Evolutionary conservation across 2,797 vertebrate genomes (phyloP), one percentile per base, ranked within the genome.

Genomic region (Dendrocincla tyrannina): DNA sequence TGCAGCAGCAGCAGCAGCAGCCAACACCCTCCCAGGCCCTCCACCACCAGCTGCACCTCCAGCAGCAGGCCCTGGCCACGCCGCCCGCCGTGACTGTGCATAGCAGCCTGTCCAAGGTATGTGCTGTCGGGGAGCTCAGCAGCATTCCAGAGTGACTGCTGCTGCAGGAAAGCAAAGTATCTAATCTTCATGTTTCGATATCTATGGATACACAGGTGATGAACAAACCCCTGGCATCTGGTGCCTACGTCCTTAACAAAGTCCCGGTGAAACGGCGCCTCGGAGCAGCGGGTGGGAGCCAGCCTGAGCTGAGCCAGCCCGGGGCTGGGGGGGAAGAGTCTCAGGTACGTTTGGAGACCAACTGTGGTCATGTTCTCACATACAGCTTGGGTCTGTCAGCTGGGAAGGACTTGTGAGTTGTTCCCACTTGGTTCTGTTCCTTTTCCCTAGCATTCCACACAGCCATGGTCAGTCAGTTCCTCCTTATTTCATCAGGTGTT

Each of bases 231-330:
- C 98, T 99, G 97, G 98, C 97, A 52, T 96, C 99, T 3, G 99
- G 99, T 32, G 97, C 99, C n/a, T 99, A 99, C 2, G 99, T 99
- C 94, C 97, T 99, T 59, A 99, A 99, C 96, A 99, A 99, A 56
- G 98, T 98, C 56, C 95, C 98, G 2, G 97, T 98, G 80, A 99
- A 99, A 85, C 98, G 98, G 90, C 98, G 99, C 53, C 97, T 98
- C n/a, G 98, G 98, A 85, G 88, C 97, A 46, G 88, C 96, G 4
- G 94, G 96, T 35, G 93, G 97, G 72, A 98, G 84, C 96, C 98
- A 98, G 94, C 63, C 96, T 6, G 99, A 99, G 79, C 20, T 97
- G 78, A 98, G 96, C 90, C 97, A 98, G 64, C 85, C 98, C 4
- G 98, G 96, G 95, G 49, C 98, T 72, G 96, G 63, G 9, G 77